Conservation (phyloP, 2,113 vertebrate genomes). For the Xenotilapia flavipinnis region DNA sequence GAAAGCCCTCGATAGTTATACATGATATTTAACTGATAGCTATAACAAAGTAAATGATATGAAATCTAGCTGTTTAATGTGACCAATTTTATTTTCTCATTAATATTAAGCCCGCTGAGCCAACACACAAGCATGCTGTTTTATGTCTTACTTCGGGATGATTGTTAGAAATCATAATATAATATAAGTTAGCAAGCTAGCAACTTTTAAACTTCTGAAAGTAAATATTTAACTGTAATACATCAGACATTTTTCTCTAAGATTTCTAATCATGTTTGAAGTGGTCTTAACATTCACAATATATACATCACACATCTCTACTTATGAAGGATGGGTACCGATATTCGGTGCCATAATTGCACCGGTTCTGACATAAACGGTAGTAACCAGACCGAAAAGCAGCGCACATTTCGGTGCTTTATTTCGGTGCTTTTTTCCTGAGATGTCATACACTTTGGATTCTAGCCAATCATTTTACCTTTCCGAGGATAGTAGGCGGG, state of each 20-base stretch:
- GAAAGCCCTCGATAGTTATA: neutral
- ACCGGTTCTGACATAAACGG: neutral
- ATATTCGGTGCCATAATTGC: neutral
- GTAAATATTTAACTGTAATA: neutral
- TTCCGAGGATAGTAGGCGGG: rapidly evolving
- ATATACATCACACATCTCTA: neutral
- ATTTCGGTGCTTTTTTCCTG: neutral
- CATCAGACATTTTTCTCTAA: neutral
- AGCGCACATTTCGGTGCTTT: neutral
- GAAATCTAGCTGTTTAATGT: neutral
- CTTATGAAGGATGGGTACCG: neutral
- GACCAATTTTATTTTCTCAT: neutral
- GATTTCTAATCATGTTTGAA: neutral
- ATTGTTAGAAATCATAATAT: neutral
- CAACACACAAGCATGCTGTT: neutral
- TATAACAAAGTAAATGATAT: neutral
- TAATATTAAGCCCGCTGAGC: neutral
- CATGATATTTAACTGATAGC: neutral
- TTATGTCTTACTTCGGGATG: neutral
- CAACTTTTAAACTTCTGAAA: neutral
- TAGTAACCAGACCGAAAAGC: neutral
- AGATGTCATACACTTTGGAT: neutral
- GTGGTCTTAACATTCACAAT: neutral
- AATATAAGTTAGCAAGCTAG: neutral
- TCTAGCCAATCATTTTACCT: neutral